These are phyloP conservation scores for Squalus acanthias DNA, from an alignment of 2,797 vertebrate species.

Conservation along the genomic window DNA sequence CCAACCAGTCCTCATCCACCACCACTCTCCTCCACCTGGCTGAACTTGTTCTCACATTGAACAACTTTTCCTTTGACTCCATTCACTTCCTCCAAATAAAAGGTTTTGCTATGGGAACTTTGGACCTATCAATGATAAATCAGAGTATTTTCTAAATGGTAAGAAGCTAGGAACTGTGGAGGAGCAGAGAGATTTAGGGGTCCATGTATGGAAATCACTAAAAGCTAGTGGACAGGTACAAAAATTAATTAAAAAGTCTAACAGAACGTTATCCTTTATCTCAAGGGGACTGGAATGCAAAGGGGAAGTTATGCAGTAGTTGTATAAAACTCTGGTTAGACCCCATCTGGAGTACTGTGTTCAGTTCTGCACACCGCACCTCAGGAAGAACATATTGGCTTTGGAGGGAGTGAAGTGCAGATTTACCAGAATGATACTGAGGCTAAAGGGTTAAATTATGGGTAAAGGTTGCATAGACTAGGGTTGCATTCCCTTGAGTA, in stretches of 20 bases:
- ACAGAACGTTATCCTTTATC: neutral
- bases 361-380: neutral
- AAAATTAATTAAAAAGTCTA: neutral
- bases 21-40: too few relatives aligned
- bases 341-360: neutral
- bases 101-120: neutral
- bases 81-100: too few relatives aligned
- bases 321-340: neutral
- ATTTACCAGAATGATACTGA: neutral
- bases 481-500: neutral
- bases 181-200: neutral
- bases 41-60: too few relatives aligned
- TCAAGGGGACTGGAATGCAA: neutral
- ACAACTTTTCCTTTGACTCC: too few relatives aligned
- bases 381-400: neutral
- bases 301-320: neutral
- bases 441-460: neutral
- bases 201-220: neutral
- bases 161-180: neutral
- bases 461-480: neutral
- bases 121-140: neutral
- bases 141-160: neutral
- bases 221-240: neutral
- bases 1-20: too few relatives aligned
- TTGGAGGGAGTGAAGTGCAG: neutral